phyloP scores from a whole-genome alignment of 2,888 invertebrate genomes.

The Escarpia spicata region DNA sequence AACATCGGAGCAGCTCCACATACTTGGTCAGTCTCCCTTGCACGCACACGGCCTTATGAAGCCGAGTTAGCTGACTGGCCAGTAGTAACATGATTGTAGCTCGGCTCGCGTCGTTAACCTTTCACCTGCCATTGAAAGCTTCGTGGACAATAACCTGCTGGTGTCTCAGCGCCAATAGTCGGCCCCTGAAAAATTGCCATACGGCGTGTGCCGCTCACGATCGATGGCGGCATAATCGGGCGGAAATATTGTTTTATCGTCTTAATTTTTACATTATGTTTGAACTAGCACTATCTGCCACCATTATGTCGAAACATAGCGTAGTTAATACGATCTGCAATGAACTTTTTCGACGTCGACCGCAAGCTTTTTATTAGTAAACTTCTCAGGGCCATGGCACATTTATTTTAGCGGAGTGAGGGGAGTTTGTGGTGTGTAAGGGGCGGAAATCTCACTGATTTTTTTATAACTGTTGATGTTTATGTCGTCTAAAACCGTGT shows the following conservation, averaged over 20 bases:
- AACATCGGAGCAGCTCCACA: conserved; percentile 9
- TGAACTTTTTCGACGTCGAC: neutral
- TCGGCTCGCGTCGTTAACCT: neutral
- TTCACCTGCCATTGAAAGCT: conserved; percentile 16
- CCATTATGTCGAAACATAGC: neutral
- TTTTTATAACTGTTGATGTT: neutral
- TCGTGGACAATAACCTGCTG: conserved; percentile 14
- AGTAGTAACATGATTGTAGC: conserved; percentile 16
- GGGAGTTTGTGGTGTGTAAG: too few relatives aligned
- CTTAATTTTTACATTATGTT: neutral
- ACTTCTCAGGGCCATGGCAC: too few relatives aligned
- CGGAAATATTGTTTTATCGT: conserved; percentile 9
- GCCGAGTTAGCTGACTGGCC: conserved; percentile 13
- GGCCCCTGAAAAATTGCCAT: conserved; percentile 10
- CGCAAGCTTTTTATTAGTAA: neutral
- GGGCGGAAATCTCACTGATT: too few relatives aligned
- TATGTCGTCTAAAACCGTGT: neutral
- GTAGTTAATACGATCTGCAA: neutral
- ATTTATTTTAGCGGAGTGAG: too few relatives aligned
- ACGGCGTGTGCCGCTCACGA: neutral
- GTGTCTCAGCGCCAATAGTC: conserved; percentile 13
- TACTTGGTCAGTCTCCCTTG: neutral
- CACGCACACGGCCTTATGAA: neutral
- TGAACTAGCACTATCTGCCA: neutral
- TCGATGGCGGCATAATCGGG: neutral